Evolutionary conservation across 2,797 vertebrate genomes (phyloP).

Genomic region (Neomorphus geoffroyi): DNA sequence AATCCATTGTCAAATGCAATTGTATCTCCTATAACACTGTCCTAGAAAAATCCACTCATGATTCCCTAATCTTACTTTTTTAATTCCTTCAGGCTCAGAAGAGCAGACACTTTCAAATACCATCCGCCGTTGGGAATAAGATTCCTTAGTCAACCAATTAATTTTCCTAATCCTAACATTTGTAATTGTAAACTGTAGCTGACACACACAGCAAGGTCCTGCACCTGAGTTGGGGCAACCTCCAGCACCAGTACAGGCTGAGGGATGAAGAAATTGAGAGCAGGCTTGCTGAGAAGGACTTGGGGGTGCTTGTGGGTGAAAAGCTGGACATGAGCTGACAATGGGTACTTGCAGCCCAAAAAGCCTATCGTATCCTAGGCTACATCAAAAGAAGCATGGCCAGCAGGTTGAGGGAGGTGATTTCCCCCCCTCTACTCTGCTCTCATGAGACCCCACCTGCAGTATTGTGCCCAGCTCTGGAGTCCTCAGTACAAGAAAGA

Average conservation of each 20-base stretch:
- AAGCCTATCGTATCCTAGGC: fast-evolving
- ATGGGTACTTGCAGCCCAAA: neutral
- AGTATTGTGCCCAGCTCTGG: no score
- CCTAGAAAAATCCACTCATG: neutral
- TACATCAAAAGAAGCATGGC: no score
- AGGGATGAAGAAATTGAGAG: neutral
- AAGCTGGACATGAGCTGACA: neutral
- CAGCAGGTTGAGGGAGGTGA: neutral
- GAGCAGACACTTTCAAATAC: neutral
- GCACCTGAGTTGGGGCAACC: neutral
- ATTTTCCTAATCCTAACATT: constrained; percentile 35
- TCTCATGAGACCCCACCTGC: neutral
- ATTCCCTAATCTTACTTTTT: neutral
- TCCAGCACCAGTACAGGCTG: neutral
- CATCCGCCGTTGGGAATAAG: neutral
- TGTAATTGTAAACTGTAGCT: neutral
- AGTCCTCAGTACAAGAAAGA: neutral
- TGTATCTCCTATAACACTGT: neutral
- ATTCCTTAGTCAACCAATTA: neutral
- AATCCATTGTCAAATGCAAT: neutral
- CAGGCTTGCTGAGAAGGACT: neutral
- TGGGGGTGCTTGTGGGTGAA: no score
- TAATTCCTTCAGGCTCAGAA: neutral
- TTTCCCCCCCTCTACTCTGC: neutral
- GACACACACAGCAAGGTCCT: neutral